These are phyloP conservation scores for Euglossa dilemma DNA, from an alignment of 1,140 invertebrate genomes.

Conservation along the genomic window DNA sequence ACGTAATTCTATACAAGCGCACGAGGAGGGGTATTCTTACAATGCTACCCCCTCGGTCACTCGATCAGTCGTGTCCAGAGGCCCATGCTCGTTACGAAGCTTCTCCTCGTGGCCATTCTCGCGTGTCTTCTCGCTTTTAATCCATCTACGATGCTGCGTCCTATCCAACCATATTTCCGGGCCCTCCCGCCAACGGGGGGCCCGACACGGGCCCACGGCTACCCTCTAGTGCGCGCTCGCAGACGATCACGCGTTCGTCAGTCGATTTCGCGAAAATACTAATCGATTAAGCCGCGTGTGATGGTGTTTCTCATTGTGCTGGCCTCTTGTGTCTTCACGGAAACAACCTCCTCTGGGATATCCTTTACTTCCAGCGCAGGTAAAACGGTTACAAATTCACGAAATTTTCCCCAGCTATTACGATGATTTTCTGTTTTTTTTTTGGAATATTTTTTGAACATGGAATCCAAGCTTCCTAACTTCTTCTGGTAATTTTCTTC, in stretches of 20 bases:
- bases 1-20: slow-evolving; percentile 79
- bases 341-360: background rate
- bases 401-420: too few relatives aligned
- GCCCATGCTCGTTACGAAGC: slow-evolving; percentile 74
- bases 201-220: background rate
- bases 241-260: background rate
- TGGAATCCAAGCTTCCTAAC: too few relatives aligned
- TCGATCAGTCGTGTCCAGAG: slow-evolving; percentile 82
- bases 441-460: too few relatives aligned
- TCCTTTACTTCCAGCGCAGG: background rate
- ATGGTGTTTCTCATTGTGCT: background rate
- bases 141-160: background rate
- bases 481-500: too few relatives aligned
- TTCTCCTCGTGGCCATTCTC: slow-evolving; percentile 23
- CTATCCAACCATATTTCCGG: background rate
- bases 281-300: too few relatives aligned
- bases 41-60: slow-evolving; percentile 82
- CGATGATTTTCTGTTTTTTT: too few relatives aligned
- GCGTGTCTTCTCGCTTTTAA: background rate
- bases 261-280: slow-evolving; percentile 10
- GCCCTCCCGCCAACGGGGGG: background rate
- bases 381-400: background rate
- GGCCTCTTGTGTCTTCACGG: too few relatives aligned
- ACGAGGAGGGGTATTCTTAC: slow-evolving; percentile 80
- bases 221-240: slow-evolving; percentile 23